These are phyloP conservation scores for Thymelicus lineola DNA, from an alignment of 2,888 invertebrate species.

Conservation along the genomic window DNA sequence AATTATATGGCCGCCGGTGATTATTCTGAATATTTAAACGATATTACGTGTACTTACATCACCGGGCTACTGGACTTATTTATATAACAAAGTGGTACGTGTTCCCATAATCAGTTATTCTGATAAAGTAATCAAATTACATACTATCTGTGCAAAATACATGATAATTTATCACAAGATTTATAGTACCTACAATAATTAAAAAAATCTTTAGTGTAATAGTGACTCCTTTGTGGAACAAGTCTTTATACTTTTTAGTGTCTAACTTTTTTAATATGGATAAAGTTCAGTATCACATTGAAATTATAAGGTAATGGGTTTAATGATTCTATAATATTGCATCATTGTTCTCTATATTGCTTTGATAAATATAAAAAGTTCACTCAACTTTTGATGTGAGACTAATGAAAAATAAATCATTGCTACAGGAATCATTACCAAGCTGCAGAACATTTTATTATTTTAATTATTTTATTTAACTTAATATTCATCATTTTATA, in stretches of 20 bases:
- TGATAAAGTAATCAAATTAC: background rate
- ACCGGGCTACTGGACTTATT: background rate
- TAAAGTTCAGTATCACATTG: background rate
- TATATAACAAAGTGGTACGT: background rate
- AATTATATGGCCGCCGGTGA: constrained; percentile 2
- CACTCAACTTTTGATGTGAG: too few species aligned
- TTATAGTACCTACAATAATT: background rate
- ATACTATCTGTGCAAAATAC: background rate
- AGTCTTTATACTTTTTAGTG: background rate
- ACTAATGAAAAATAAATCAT: too few species aligned
- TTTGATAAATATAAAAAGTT: too few species aligned
- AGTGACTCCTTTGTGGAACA: background rate
- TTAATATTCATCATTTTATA: too few species aligned
- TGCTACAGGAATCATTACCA: too few species aligned
- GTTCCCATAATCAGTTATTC: background rate
- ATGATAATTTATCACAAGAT: background rate
- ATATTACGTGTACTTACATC: constrained; percentile 16
- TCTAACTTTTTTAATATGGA: background rate
- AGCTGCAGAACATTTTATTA: too few species aligned
- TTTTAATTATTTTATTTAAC: too few species aligned
- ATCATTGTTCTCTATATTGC: background rate
- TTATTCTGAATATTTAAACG: background rate
- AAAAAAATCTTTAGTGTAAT: background rate
- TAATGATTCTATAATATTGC: background rate
- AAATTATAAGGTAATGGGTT: background rate